Conservation (phyloP, 2,797 vertebrate species). For the Gobionotothen gibberifrons region DNA sequence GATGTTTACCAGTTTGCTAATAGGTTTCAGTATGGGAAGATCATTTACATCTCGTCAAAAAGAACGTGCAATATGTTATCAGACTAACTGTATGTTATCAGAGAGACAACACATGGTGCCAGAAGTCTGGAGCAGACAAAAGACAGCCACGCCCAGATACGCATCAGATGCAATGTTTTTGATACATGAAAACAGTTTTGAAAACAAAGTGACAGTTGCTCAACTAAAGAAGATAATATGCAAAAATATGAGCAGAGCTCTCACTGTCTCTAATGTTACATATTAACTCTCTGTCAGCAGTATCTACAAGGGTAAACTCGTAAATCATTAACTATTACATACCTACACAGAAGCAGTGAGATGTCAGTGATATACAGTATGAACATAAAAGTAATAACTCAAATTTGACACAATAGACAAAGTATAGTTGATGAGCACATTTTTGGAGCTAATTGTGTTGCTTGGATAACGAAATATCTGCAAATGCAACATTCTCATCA, state of each 20-base stretch:
- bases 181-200: neutral
- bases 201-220: neutral
- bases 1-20: neutral
- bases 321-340: conserved; percentile 40
- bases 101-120: conserved; percentile 35
- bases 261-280: neutral
- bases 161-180: conserved; percentile 14
- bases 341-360: conserved; percentile 9
- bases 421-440: neutral
- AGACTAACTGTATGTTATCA: conserved; percentile 44
- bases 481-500: neutral
- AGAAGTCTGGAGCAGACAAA: conserved; percentile 34
- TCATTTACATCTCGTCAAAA: neutral
- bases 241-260: neutral
- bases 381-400: neutral
- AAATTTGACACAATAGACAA: neutral
- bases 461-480: no score
- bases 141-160: conserved; percentile 24
- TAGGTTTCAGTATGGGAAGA: neutral
- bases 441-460: neutral
- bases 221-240: neutral
- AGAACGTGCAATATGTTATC: conserved; percentile 30
- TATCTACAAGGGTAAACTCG: neutral
- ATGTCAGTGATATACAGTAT: neutral
- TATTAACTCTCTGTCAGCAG: neutral